Evolutionary conservation across 1,140 invertebrate species (phyloP), one percentile per base, ranked within the genome.

Genomic region (Neotoxoptera formosana): DNA sequence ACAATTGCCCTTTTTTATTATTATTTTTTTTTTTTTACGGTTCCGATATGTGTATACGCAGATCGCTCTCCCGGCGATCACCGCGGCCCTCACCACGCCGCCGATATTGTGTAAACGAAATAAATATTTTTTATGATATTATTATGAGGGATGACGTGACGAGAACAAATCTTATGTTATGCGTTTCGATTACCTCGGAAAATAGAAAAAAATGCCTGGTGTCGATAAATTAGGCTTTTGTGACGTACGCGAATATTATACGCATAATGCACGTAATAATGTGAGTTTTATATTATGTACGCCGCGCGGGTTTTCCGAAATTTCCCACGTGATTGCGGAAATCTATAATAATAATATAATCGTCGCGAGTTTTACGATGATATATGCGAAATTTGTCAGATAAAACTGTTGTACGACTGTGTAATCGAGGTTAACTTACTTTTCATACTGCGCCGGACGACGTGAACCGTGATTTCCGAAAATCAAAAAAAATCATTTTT

Each of bases 1-100:
- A 93, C 81, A 93, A 84, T 93, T 84, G 91, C 76, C n/a, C 76
- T 41, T 51, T 93, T 92, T 93, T 34, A 48, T 34, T 48, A n/a
- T 47, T 51, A 34, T 93, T 91, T 21, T 51, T 53, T 84, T 30
- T 86, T 23, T 84, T 30, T 53, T 93, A 84, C 21, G 76, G 8
- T 48, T 34, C 14, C 48, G 17, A 84, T 53, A 93, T 83, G 41
- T 41, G 41, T 41, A 41, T 41, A 41, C 4, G 41, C 4, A 84
- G n/a, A n/a, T 17, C 48, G 21, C 53, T 84, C 7, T 53, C n/a
- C n/a, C 53, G 76, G n/a, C 47, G 21, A 51, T 47, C 86, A 25
- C 41, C 41, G n/a, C n/a, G n/a, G n/a, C 47, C 45, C 21, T 67
- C n/a, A 91, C 45, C 17, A 34, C 67, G 51, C 21, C 30, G 0